Evolutionary conservation across 2,113 vertebrate species (phyloP).

Genomic region (Pachypanchax playfairii): DNA sequence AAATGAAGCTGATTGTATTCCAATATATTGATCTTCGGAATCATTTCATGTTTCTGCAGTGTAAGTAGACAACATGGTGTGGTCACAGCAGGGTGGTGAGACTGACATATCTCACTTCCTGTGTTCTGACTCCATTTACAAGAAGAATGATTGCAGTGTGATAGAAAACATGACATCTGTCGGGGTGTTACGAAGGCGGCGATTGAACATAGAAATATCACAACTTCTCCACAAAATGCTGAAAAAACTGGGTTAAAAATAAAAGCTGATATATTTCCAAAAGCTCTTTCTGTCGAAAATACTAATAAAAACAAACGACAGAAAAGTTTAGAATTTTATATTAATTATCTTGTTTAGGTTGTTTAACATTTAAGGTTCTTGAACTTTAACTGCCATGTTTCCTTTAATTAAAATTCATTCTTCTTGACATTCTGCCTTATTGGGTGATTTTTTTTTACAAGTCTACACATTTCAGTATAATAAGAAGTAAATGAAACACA

Average conservation of each 20-base stretch:
- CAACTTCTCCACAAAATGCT: not conserved
- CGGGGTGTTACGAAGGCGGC: not conserved
- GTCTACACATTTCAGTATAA: not conserved
- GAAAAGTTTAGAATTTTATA: too few species aligned
- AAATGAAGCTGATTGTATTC: not conserved
- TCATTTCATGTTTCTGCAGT: not conserved
- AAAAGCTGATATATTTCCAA: too few species aligned
- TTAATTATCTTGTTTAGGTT: not conserved
- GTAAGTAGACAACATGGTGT: not conserved
- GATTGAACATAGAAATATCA: not conserved
- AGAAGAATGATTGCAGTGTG: not conserved
- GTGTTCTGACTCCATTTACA: slow-evolving; percentile 9
- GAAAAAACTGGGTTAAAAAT: not conserved
- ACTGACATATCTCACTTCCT: slow-evolving; percentile 44
- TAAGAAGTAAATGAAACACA: not conserved
- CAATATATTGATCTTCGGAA: not conserved
- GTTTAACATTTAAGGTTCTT: not conserved
- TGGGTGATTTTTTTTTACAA: not conserved
- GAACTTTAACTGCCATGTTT: not conserved
- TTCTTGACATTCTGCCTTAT: not conserved
- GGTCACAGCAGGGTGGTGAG: not conserved
- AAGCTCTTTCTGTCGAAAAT: too few species aligned
- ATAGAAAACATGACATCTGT: not conserved
- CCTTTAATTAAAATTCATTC: not conserved
- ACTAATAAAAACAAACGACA: too few species aligned